Percentiles rank a stretch among this genome's conserved stretches.
phyloP scores from a whole-genome alignment of 2,888 invertebrate genomes.

The Noctua janthina region DNA sequence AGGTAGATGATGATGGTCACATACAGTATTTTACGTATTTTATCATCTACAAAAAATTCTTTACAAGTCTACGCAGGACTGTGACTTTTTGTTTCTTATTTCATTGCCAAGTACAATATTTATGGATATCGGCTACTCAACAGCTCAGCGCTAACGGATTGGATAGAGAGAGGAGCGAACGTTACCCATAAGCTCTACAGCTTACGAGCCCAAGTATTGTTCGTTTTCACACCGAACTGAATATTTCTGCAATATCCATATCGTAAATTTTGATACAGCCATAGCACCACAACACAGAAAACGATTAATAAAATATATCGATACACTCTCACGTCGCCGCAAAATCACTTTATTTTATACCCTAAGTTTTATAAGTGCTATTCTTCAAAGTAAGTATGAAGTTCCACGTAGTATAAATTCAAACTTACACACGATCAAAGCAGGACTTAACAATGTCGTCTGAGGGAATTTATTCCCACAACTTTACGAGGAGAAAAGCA shows the following conservation, averaged over 20 bases:
- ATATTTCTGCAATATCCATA: neutral
- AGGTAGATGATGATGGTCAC: neutral
- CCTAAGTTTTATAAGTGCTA: constrained; percentile 19
- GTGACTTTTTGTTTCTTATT: neutral
- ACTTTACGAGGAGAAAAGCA: constrained; percentile 70
- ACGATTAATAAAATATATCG: constrained; percentile 1
- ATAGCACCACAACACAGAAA: neutral
- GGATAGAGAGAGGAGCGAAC: neutral
- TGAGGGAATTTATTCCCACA: constrained; percentile 73
- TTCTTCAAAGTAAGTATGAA: constrained; percentile 49
- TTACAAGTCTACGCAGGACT: neutral
- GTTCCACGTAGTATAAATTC: constrained; percentile 63
- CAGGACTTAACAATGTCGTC: constrained; percentile 70
- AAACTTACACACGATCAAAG: constrained; percentile 67
- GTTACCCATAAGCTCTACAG: constrained; percentile 6
- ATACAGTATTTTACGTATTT: neutral
- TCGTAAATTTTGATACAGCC: neutral
- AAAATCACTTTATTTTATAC: constrained; percentile 10
- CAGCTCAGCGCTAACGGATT: constrained; percentile 10
- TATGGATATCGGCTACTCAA: neutral
- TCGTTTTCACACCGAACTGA: neutral
- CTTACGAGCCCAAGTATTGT: constrained; percentile 7
- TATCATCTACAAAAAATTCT: neutral
- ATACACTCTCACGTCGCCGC: neutral
- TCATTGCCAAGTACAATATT: constrained; percentile 4